These are phyloP conservation scores for Eupithecia insigniata DNA, from an alignment of 2,888 invertebrate species.

Conservation along the genomic window DNA sequence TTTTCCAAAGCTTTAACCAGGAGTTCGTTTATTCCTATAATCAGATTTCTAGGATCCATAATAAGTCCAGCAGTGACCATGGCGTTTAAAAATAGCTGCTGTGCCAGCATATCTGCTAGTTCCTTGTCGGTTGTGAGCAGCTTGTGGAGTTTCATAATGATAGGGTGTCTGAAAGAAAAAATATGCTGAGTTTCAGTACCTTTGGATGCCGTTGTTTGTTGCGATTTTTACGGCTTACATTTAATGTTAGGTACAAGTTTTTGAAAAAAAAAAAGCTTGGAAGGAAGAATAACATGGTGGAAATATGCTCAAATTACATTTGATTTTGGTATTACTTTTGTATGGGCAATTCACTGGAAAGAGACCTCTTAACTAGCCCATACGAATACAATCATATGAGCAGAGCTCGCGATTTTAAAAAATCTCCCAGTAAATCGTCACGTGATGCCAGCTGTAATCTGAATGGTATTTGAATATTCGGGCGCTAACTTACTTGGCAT, in stretches of 20 bases:
- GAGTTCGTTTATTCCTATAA: slow-evolving; percentile 94
- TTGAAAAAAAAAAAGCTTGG: too few species aligned
- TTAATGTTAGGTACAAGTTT: too few species aligned
- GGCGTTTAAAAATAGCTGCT: slow-evolving; percentile 96
- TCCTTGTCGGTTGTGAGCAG: slow-evolving; percentile 90
- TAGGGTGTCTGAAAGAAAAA: slow-evolving; percentile 87
- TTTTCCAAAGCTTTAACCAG: slow-evolving; percentile 92
- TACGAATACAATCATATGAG: neutral
- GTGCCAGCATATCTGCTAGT: slow-evolving; percentile 91
- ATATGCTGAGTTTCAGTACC: slow-evolving; percentile 30
- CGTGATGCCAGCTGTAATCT: neutral
- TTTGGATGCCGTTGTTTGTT: neutral
- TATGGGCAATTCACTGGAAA: too few species aligned
- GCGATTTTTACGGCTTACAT: neutral
- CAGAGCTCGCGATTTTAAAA: neutral
- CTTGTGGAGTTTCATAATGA: slow-evolving; percentile 93
- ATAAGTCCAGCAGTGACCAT: slow-evolving; percentile 98
- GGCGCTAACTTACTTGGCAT: slow-evolving; percentile 88
- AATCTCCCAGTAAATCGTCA: neutral
- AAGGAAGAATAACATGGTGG: too few species aligned
- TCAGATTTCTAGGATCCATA: slow-evolving; percentile 93
- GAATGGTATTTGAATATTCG: neutral
- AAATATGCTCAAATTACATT: too few species aligned
- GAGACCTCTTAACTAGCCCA: too few species aligned
- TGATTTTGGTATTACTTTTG: too few species aligned